Percentiles rank a stretch among this genome's conserved stretches.
Evolutionary conservation across 1,140 invertebrate species (phyloP).

Genomic region (Melanaphis sacchari): DNA sequence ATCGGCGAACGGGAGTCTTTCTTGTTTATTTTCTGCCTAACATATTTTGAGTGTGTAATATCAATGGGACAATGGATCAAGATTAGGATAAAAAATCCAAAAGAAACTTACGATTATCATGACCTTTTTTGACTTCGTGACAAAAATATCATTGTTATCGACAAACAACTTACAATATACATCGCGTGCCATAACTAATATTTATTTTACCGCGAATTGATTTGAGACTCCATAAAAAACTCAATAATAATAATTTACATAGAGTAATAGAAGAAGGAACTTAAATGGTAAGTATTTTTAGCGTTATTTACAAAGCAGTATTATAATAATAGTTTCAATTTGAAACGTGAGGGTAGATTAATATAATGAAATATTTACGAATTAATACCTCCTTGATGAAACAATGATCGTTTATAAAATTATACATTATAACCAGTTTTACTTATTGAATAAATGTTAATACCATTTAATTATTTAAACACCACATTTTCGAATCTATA

Average conservation of each 20-base stretch:
- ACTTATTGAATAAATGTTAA: background rate
- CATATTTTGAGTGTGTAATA: background rate
- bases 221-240: background rate
- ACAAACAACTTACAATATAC: background rate
- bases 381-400: background rate
- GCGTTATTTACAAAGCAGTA: background rate
- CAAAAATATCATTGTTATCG: background rate
- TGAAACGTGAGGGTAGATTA: background rate
- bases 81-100: background rate
- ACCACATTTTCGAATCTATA: background rate
- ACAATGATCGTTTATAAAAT: background rate
- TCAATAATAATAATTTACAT: background rate
- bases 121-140: background rate
- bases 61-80: background rate
- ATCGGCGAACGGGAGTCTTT: background rate
- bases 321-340: background rate
- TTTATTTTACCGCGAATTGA: background rate
- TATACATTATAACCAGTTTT: background rate
- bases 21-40: background rate
- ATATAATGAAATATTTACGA: background rate
- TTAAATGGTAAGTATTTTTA: background rate
- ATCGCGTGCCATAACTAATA: background rate
- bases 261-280: background rate
- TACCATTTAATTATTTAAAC: background rate
- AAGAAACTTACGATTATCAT: background rate